Base-by-base conservation (phyloP, 2,113 vertebrate genomes). In the Sardina pilchardus region DNA sequence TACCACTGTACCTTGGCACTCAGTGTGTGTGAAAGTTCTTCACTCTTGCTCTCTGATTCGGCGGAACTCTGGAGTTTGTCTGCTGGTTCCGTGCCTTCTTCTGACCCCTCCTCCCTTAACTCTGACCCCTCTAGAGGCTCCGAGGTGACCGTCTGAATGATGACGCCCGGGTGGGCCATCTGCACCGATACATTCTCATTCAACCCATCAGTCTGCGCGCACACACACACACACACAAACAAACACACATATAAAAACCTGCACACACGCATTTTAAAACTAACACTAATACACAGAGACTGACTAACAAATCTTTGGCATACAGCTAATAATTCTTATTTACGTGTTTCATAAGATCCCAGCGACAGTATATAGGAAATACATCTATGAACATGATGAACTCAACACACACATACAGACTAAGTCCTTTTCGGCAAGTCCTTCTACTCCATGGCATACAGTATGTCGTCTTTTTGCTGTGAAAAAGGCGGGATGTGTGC, bases 61-160 rank as follows among this genome's bases (percentile, higher is more conserved):
- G 92, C 67, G 30, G 87, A 75, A 82, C 81, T 53, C 86, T 82
- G 48, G 81, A 87, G 82, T 81, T 91, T 81, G 90, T 82, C 87
- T 89, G 90, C 78, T 87, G 90, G 0, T 88, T 84, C 85, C 91
- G 94, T 93, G 16, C 93, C 93, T 53, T 91, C 92, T 88, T 93
- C 93, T 0, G 93, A 82, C 0, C 87, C 90, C 59, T 94, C 71
- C 30, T 78, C 71, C 71, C 39, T 78, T 78, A 98, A 92, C 89
- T 97, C 96, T 17, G 96, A 93, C 89, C 97, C 97, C 91, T 94
- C 85, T 82, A 97, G 93, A 26, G 96, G 92, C 44, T 94, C 93
- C 0, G 91, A 86, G 86, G 97, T 95, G 82, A 99, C 94, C 0
- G 98, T 98, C 89, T 97, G 97, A 91, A 99, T 99, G 89, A 99